These are phyloP conservation scores for Naja naja DNA, from an alignment of 2,113 vertebrate genomes.

Conservation along the genomic window DNA sequence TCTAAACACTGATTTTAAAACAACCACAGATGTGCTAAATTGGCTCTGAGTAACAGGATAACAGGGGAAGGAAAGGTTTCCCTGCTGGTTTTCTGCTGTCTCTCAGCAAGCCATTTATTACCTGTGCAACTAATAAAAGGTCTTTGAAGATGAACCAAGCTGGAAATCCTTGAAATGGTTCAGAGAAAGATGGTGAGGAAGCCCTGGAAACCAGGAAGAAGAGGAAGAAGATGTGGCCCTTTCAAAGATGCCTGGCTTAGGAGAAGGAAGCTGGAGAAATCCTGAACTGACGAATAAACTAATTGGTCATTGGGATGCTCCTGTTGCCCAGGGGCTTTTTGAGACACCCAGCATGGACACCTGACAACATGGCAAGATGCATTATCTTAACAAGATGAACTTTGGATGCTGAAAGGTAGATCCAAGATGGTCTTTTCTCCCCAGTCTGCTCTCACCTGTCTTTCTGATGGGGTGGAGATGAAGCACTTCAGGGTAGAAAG, in stretches of 20 bases:
- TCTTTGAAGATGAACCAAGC: slow-evolving; percentile 64
- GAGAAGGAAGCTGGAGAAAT: neutral
- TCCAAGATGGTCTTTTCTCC: neutral
- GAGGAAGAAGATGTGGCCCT: neutral
- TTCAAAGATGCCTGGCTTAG: neutral
- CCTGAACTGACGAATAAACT: neutral
- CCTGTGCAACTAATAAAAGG: slow-evolving; percentile 62
- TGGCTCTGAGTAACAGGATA: slow-evolving; percentile 66
- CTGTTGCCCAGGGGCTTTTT: neutral
- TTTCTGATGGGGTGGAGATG: neutral
- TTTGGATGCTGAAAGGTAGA: neutral
- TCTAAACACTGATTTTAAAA: slow-evolving; percentile 65
- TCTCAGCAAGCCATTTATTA: slow-evolving; percentile 65
- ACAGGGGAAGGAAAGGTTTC: slow-evolving; percentile 64
- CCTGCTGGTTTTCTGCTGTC: slow-evolving; percentile 55
- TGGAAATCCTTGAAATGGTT: slow-evolving; percentile 62
- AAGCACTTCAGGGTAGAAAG: neutral
- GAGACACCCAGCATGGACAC: neutral
- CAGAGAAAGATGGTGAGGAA: slow-evolving; percentile 7
- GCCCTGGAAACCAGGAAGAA: neutral
- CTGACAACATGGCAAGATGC: neutral
- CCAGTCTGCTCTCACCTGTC: neutral
- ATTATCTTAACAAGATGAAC: neutral
- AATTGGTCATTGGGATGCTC: neutral
- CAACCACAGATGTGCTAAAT: slow-evolving; percentile 68